Percentiles rank a stretch among this genome's conserved stretches.
These are phyloP conservation scores for Bradypodion ventrale DNA, from an alignment of 2,797 vertebrate genomes.

Conservation along the genomic window DNA sequence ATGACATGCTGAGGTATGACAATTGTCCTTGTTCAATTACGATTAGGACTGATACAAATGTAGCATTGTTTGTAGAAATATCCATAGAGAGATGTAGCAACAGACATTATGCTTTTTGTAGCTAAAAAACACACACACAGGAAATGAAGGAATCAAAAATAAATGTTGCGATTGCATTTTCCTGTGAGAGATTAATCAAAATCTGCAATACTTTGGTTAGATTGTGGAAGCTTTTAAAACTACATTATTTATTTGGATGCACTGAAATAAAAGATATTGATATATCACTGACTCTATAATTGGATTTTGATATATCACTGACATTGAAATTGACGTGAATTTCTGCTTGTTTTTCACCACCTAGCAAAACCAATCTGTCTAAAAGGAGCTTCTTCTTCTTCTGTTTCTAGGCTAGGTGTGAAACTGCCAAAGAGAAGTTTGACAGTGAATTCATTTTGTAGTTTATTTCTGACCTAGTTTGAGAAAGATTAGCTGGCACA, in stretches of 20 bases:
- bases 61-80: conserved; percentile 4
- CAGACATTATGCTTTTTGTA: not conserved
- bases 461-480: no score
- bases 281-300: not conserved
- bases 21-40: conserved; percentile 11
- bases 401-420: no score
- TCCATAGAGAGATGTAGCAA: not conserved
- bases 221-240: not conserved
- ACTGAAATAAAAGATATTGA: not conserved
- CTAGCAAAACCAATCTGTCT: not conserved
- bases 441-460: no score
- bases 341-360: not conserved
- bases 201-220: not conserved
- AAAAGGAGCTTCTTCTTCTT: no score
- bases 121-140: conserved; percentile 36
- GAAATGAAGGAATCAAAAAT: conserved; percentile 14
- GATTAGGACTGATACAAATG: conserved; percentile 30
- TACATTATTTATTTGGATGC: not conserved
- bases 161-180: conserved; percentile 10
- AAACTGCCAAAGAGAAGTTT: no score
- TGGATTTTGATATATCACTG: not conserved
- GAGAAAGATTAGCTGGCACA: no score
- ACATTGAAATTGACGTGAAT: not conserved
- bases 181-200: not conserved
- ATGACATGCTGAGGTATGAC: conserved; percentile 24